Evolutionary conservation across 2,113 vertebrate species (phyloP), one percentile per base, ranked within the genome.

Genomic region (Gobio gobio): DNA sequence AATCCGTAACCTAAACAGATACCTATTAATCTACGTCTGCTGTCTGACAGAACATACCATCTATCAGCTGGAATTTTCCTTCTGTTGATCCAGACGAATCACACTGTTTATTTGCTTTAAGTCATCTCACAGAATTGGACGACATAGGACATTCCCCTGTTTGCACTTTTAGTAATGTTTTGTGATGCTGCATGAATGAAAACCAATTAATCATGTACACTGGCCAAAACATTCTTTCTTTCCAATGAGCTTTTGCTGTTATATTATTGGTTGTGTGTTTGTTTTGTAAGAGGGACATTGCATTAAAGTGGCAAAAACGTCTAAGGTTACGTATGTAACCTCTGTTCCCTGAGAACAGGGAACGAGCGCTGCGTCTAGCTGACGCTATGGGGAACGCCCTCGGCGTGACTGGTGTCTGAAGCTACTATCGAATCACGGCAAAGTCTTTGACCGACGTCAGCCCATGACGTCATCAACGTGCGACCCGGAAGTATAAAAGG

Each of bases 161-260:
- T 78, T 72, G 79, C 61, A 20, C 18, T 76, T 54, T 40, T 51
- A 76, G 70, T 59, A 83, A 83, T 61, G 24, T 18, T 68, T 78
- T 47, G 63, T 24, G 12, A 76, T 83, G 43, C n/a, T 59, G 10
- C 82, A 59, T 78, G 74, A 83, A 83, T 40, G 73, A 76, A 82
- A 83, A 83, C 51, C 74, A 86, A 77, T 82, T 76, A 86, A 81
- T 86, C 74, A 78, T 51, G 29, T 83, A 72, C 63, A 77, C 77
- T 5, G 78, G 47, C 49, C 59, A 24, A 83, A 47, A 77, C 47
- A n/a, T 26, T 26, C 72, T 63, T 86, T 86, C 51, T 86, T 61
- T 77, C 33, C 74, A 47, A 40, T 86, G 73, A 63, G 40, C 20
- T 76, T 61, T 22, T n/a, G 54, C 43, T 51, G 33, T 70, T 61